Base-by-base conservation (phyloP, 2,113 vertebrate genomes). In the Notarius lentiginosus region DNA sequence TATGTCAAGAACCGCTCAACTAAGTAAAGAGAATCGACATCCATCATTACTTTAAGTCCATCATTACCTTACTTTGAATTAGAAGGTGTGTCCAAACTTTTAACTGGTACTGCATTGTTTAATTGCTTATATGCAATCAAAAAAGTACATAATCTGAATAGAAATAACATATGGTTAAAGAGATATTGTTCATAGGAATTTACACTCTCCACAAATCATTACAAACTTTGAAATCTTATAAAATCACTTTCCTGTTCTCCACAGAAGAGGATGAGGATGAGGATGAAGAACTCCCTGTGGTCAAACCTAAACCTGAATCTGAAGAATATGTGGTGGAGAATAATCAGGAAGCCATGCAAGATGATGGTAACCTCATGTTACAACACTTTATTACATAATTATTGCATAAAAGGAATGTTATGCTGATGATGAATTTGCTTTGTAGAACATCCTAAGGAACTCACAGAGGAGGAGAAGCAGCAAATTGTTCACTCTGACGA, bases 401-500 rank as follows among this genome's bases (percentile, higher is more conserved):
- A 53, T n/a, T 7, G 15, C 5, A 63, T 61, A 79, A 77, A 47
- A 6, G 17, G 12, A 58, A 24, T 84, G 14, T 66, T 7, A 20
- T n/a, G 34, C 66, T 56, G 20, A 27, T 17, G 27, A 20, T 83
- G 8, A 24, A 53, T 55, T 6, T 89, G 49, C 86, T 27, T 73
- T 15, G 56, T 92, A 97, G 97, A 95, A 90, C 94, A 95, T 91
- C 95, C 96, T 20, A 94, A 96, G 88, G 97, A 97, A 92, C 91
- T 97, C 91, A 97, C 96, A 30, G 96, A 96, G 85, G 97, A 97
- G 92, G 97, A 97, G 89, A 97, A 96, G 82, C 95, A 97, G 86
- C 96, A 97, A 92, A 95, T 97, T 82, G 93, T 97, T 84, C 96
- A 97, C 90, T 97, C 96, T 1, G 96, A 97, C 90, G 96, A 97